Conservation (phyloP, 2,113 vertebrate species). For the Tichodroma muraria region DNA sequence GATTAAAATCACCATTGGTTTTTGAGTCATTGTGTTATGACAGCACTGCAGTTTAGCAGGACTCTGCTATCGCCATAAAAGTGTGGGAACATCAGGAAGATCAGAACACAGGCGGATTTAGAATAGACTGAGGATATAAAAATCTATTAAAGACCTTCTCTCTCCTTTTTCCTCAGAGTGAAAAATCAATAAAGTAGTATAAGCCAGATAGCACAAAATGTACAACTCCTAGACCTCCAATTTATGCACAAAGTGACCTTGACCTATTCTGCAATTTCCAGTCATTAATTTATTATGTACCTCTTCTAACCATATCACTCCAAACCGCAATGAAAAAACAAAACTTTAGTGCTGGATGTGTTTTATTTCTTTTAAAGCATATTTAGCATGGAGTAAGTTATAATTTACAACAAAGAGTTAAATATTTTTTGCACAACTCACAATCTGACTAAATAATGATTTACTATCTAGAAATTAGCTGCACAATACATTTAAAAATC, state of each 20-base stretch:
- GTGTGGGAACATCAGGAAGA: neutral
- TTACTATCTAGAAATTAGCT: neutral
- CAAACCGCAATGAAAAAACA: conserved; percentile 27
- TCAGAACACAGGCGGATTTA: conserved; percentile 23
- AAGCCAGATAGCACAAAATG: conserved; percentile 25
- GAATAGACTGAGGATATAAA: conserved; percentile 45
- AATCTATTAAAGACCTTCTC: conserved; percentile 35
- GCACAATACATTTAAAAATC: neutral
- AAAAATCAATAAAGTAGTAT: conserved; percentile 56
- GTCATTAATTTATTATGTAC: conserved; percentile 44
- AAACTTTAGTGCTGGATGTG: neutral
- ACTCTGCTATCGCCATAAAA: neutral
- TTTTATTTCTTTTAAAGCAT: conserved; percentile 5
- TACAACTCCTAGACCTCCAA: conserved; percentile 18
- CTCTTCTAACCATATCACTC: neutral
- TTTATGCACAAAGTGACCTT: conserved; percentile 47
- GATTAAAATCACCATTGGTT: neutral
- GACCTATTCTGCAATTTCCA: conserved; percentile 58
- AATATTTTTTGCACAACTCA: neutral
- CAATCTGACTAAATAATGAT: neutral
- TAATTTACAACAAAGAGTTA: neutral
- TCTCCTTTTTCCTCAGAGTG: conserved; percentile 7
- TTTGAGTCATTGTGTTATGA: neutral
- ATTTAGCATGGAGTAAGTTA: neutral
- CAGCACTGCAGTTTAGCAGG: neutral